Evolutionary conservation across 2,113 vertebrate genomes (phyloP).

Genomic region (Leuciscus idus): DNA sequence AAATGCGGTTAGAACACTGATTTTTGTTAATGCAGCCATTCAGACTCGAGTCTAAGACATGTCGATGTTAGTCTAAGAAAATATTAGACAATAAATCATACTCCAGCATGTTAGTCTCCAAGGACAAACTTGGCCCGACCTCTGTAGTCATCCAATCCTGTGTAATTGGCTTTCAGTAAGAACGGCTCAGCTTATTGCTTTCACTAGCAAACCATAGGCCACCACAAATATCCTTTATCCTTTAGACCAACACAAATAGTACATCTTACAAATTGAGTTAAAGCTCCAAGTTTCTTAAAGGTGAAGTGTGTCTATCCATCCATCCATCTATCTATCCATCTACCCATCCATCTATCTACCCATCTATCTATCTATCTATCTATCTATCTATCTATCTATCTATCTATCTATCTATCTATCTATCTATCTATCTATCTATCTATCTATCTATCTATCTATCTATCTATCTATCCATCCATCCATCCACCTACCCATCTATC

Average conservation of each 20-base stretch:
- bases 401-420: background rate
- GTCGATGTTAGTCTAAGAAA: background rate
- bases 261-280: conserved; percentile 1
- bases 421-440: background rate
- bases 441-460: too few relatives aligned
- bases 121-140: conserved; percentile 27
- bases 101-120: background rate
- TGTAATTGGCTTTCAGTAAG: conserved; percentile 57
- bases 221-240: conserved; percentile 21
- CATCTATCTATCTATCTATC: background rate
- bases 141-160: conserved; percentile 34
- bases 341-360: background rate
- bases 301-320: background rate
- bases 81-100: background rate
- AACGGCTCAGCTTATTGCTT: conserved; percentile 53
- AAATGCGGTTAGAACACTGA: background rate
- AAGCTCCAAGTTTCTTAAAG: conserved; percentile 12
- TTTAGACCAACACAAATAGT: conserved; percentile 8
- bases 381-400: too few relatives aligned
- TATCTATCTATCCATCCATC: too few relatives aligned
- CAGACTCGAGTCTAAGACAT: background rate
- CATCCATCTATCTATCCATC: background rate
- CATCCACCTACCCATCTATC: background rate
- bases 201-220: conserved; percentile 24
- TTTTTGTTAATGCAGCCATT: background rate